phyloP scores from a whole-genome alignment of 2,888 invertebrate species.

The Noctua comes region DNA sequence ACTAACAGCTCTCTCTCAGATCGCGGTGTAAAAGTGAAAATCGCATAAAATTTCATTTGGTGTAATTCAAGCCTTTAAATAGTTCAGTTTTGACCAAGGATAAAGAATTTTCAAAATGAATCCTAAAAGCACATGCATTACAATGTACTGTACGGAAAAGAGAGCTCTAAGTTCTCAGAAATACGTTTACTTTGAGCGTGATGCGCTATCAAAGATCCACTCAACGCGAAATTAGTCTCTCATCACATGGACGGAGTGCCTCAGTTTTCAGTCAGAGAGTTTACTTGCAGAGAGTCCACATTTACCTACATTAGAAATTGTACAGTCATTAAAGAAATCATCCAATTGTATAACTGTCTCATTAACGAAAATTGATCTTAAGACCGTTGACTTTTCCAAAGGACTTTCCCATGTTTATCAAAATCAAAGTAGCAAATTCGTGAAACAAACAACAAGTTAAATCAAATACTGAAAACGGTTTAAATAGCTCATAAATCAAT shows the following conservation, averaged over 20 bases:
- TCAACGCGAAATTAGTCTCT: not conserved
- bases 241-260: not conserved
- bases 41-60: not conserved
- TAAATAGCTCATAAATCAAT: constrained; percentile 15
- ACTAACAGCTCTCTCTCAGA: too few species aligned
- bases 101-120: not conserved
- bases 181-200: not conserved
- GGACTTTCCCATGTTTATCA: not conserved
- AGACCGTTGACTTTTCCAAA: not conserved
- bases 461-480: not conserved
- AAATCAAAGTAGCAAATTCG: constrained; percentile 7
- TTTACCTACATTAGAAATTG: not conserved
- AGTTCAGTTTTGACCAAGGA: not conserved
- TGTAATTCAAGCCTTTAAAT: too few species aligned
- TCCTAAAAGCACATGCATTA: not conserved
- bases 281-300: not conserved
- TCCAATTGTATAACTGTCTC: not conserved
- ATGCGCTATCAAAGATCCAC: not conserved
- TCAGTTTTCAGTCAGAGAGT: not conserved
- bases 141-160: not conserved
- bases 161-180: not conserved
- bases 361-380: constrained; percentile 17
- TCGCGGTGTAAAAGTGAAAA: not conserved
- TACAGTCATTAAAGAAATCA: not conserved
- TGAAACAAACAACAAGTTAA: constrained; percentile 21